Evolutionary conservation across 2,113 vertebrate species (phyloP), one percentile per base, ranked within the genome.

Genomic region (Callocephalon fimbriatum): DNA sequence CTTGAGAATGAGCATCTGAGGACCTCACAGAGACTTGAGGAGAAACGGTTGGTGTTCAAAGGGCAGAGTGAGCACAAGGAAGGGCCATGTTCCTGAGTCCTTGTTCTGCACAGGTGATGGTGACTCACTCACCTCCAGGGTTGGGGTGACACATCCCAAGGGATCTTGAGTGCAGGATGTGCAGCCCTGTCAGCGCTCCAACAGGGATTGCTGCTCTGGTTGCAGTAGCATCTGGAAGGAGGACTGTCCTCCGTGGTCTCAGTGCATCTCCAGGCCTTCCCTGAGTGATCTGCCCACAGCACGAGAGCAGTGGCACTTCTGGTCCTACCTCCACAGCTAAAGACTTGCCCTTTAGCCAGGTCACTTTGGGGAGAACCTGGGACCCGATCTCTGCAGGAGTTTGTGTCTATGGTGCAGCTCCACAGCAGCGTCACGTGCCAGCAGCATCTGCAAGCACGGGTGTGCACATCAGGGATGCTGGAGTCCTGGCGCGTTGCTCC

Each of bases 381-480:
- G 26, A 67, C 20, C 3, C 3, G 3, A 44, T 44, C 56, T 50
- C 37, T n/a, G 11, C 29, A 63, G 32, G 35, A 44, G 27, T 65
- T n/a, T 77, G 48, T n/a, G 27, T 22, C 42, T 61, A 38, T 0
- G 6, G 32, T 44, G 54, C 72, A 81, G 51, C 6, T 65, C 59
- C 61, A 44, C 15, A 48, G 62, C 25, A 76, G 23, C 44, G 31
- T 27, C 7, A 1, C 4, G 3, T 58, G 32, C 73, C 0, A 0
- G 56, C 58, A 72, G 58, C 0, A 0, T 48, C 63, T 71, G 25
- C 16, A 66, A 73, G 38, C 21, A n/a, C 17, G 0, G 0, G 4
- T 50, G 50, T 35, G 32, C 54, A 35, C 1, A 0, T 17, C 0
- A 6, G 59, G 73, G 59, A 38, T 2, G 2, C 19, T 47, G 37